Percentiles rank a stretch among this genome's conserved stretches.
phyloP scores from a whole-genome alignment of 92 coral and sea anemone genomes.

The Chrysogorgia sp. region DNA sequence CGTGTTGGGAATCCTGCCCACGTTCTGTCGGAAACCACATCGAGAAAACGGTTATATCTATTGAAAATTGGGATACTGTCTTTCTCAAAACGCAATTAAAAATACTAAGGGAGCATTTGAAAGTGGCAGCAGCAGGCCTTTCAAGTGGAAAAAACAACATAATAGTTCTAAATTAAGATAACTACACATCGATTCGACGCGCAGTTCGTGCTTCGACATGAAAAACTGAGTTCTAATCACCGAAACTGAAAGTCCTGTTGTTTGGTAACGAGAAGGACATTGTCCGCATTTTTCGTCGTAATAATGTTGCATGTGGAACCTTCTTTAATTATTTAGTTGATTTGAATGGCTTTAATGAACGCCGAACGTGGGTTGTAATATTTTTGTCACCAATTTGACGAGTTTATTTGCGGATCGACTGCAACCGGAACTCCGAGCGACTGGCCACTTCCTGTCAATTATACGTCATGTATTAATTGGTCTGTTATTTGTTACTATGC shows the following conservation, averaged over 20 bases:
- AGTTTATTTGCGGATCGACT: not conserved
- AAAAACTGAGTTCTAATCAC: too few relatives aligned
- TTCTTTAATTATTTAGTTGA: too few relatives aligned
- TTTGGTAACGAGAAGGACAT: too few relatives aligned
- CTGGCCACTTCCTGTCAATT: conserved; percentile 29
- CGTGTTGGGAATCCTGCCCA: too few relatives aligned
- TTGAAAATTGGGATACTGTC: too few relatives aligned
- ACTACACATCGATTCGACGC: too few relatives aligned
- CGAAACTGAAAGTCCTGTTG: not conserved
- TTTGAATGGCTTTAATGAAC: not conserved
- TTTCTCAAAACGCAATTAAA: not conserved
- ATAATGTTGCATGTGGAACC: not conserved
- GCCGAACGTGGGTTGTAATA: conserved; percentile 20
- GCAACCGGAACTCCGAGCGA: not conserved
- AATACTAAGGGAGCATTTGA: not conserved
- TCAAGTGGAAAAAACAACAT: not conserved
- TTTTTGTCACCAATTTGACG: not conserved
- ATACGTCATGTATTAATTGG: conserved; percentile 43
- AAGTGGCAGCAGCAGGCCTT: not conserved
- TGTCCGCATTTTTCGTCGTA: not conserved
- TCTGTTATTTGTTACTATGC: conserved; percentile 74
- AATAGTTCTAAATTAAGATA: not conserved
- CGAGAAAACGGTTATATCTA: too few relatives aligned
- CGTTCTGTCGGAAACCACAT: too few relatives aligned
- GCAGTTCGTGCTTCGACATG: too few relatives aligned